A percentile compares a stretch with the other conserved stretches of the same genome.
These are phyloP conservation scores for Batillaria attramentaria DNA, from an alignment of 1,140 invertebrate genomes.

Conservation along the genomic window DNA sequence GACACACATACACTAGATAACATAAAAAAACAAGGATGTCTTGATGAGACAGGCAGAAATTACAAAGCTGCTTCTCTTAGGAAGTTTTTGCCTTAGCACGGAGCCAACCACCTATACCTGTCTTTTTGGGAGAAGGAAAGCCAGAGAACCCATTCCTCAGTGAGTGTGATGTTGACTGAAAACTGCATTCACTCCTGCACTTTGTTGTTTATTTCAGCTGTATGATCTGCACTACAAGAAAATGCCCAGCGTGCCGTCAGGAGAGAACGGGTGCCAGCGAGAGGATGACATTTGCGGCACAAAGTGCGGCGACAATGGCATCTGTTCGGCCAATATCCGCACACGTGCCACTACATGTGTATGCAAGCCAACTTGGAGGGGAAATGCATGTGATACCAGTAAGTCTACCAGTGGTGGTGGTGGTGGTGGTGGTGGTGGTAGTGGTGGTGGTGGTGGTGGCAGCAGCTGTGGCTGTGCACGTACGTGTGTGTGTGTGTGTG, in stretches of 20 bases:
- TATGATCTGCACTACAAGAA: slow-evolving; percentile 84
- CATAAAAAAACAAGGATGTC: no score
- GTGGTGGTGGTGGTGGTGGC: not conserved
- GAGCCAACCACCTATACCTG: no score
- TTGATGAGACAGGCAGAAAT: no score
- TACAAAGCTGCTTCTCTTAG: no score
- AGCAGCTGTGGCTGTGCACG: not conserved
- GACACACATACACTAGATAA: no score
- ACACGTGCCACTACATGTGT: slow-evolving; percentile 86
- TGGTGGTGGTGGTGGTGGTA: not conserved
- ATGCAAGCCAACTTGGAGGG: slow-evolving; percentile 84
- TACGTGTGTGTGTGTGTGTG: not conserved
- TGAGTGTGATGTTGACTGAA: no score
- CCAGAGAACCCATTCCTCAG: no score
- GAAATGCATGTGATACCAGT: slow-evolving; percentile 83
- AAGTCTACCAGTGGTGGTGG: slow-evolving; percentile 31
- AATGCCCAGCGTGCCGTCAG: slow-evolving; percentile 79
- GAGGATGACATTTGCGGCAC: slow-evolving; percentile 80
- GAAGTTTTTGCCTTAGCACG: no score
- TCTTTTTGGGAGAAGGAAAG: no score
- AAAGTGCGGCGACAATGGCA: slow-evolving; percentile 79
- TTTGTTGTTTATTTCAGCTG: slow-evolving; percentile 74
- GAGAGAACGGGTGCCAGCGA: slow-evolving; percentile 83
- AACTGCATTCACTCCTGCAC: no score
- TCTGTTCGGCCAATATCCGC: slow-evolving; percentile 81